phyloP scores from a whole-genome alignment of 2,888 invertebrate genomes.

The Cephus sareptanus region DNA sequence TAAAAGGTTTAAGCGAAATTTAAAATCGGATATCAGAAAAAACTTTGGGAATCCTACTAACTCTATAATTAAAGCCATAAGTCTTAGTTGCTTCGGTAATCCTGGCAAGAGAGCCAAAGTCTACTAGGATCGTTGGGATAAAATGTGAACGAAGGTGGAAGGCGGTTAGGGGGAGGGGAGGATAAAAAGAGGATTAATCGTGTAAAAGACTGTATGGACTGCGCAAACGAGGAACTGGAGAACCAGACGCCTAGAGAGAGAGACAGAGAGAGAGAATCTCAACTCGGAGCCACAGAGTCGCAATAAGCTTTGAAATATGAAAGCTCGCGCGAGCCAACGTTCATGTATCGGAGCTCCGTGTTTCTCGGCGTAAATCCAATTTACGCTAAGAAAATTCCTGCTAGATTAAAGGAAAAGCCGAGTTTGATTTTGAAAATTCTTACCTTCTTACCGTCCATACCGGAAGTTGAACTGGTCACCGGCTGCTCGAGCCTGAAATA shows the following conservation, averaged over 20 bases:
- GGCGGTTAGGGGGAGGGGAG: background rate
- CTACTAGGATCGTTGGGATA: constrained; percentile 10
- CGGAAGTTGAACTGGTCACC: constrained; percentile 71
- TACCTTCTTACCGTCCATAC: constrained; percentile 78
- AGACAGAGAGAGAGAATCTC: constrained; percentile 3
- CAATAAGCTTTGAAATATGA: background rate
- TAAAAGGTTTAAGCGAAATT: background rate
- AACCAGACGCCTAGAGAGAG: constrained; percentile 1
- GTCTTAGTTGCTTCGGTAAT: too few species aligned
- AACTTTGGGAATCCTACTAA: too few species aligned
- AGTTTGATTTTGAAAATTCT: background rate
- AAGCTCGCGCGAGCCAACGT: too few species aligned
- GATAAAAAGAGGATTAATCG: constrained; percentile 1
- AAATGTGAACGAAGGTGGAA: background rate
- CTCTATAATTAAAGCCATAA: too few species aligned
- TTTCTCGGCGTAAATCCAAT: too few species aligned
- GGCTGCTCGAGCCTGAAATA: constrained; percentile 78
- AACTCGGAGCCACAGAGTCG: background rate
- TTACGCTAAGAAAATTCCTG: too few species aligned
- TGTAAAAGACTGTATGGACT: background rate
- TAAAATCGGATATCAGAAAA: background rate
- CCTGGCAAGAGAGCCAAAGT: constrained; percentile 8
- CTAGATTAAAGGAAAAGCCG: too few species aligned
- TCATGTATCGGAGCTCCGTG: too few species aligned
- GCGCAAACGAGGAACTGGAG: background rate